Conservation (phyloP, 2,113 vertebrate genomes). For the Ceuthmochares aereus region DNA sequence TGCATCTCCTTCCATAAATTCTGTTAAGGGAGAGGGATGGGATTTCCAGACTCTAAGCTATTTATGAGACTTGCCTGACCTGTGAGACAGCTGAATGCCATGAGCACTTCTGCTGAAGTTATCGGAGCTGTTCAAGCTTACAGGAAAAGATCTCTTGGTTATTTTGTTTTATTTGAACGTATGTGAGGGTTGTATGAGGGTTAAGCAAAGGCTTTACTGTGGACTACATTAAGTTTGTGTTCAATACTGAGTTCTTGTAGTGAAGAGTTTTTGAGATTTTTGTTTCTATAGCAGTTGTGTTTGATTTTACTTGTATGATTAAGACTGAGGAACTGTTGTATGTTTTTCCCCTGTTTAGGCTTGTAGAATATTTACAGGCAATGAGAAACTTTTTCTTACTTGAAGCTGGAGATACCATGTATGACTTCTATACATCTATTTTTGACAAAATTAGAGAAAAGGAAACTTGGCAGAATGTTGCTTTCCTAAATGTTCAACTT, state of each 20-base stretch:
- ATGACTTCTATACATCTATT: slow-evolving; percentile 97
- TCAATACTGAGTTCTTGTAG: background rate
- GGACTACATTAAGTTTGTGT: background rate
- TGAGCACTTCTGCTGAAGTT: background rate
- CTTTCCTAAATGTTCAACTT: slow-evolving; percentile 92
- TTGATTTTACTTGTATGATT: background rate
- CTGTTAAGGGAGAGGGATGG: background rate
- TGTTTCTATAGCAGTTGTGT: background rate
- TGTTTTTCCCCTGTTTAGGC: slow-evolving; percentile 71
- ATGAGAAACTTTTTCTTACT: slow-evolving; percentile 99
- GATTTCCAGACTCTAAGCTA: background rate
- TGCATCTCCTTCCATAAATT: background rate
- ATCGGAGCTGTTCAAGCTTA: background rate
- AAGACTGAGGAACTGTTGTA: background rate
- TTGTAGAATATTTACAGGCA: slow-evolving; percentile 94
- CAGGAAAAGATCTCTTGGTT: background rate
- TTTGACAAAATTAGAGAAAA: slow-evolving; percentile 98
- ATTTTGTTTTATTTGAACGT: background rate
- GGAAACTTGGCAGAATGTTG: slow-evolving; percentile 93
- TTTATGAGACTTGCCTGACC: background rate
- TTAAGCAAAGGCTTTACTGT: background rate
- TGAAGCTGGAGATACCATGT: slow-evolving; percentile 99
- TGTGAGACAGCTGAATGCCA: background rate
- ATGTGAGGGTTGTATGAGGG: background rate
- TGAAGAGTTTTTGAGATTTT: background rate